Percentiles rank a stretch among this genome's conserved stretches.
phyloP scores from a whole-genome alignment of 1,140 invertebrate genomes.

The Galendromus occidentalis region DNA sequence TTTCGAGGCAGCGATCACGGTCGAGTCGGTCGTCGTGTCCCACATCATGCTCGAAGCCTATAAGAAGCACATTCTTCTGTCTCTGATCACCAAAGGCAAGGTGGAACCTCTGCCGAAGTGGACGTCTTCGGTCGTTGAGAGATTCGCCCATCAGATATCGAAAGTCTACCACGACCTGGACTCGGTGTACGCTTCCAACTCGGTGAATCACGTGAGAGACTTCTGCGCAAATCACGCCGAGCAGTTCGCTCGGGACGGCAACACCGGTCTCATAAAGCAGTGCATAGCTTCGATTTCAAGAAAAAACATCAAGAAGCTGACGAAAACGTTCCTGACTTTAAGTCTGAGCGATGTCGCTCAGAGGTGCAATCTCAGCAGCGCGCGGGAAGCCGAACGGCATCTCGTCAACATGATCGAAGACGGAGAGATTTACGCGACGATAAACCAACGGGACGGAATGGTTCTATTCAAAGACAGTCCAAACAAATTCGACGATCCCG shows the following conservation, averaged over 20 bases:
- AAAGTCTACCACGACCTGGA: constrained; percentile 74
- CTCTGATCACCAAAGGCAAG: constrained; percentile 73
- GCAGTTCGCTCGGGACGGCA: constrained; percentile 49
- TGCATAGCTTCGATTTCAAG: constrained; percentile 72
- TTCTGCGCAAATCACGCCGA: constrained; percentile 54
- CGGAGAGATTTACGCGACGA: constrained; percentile 85
- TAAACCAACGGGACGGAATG: constrained; percentile 96
- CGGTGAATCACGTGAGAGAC: constrained; percentile 41
- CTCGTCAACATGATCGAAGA: constrained; percentile 95
- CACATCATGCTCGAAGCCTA: constrained; percentile 92
- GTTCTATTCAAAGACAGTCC: constrained; percentile 87
- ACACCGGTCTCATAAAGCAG: constrained; percentile 41
- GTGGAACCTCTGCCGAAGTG: constrained; percentile 65
- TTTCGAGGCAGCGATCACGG: constrained; percentile 81
- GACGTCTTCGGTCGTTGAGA: constrained; percentile 62
- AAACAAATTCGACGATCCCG: constrained; percentile 73
- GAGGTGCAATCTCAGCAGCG: constrained; percentile 58
- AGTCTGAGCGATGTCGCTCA: constrained; percentile 81
- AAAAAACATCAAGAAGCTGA: constrained; percentile 88
- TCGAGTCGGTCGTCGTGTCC: constrained; percentile 73
- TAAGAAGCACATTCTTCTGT: constrained; percentile 83
- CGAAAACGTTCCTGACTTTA: constrained; percentile 88
- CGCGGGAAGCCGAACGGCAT: constrained; percentile 73
- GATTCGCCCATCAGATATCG: constrained; percentile 65
- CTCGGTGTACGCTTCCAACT: constrained; percentile 54